Conservation (phyloP, 1,140 invertebrate genomes). For the Carcinoscorpius rotundicauda region DNA sequence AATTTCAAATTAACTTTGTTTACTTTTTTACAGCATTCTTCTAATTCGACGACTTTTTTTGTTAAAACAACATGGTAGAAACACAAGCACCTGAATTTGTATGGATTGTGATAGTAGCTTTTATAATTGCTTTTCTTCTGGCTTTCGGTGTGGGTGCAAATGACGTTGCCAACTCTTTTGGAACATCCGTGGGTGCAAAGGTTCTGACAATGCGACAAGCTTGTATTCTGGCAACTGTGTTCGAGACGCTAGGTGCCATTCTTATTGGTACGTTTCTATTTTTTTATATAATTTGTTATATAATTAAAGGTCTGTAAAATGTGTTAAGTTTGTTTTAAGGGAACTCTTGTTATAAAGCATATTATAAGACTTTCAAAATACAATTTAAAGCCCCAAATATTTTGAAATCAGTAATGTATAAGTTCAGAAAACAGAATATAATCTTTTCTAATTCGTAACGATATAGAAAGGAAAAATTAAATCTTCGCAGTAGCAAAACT, state of each 20-base stretch:
- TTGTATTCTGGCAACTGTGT: constrained; percentile 86
- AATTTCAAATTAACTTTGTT: too few species aligned
- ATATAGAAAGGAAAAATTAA: too few species aligned
- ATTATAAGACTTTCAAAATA: neutral
- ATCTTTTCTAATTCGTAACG: too few species aligned
- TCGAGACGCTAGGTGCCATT: constrained; percentile 81
- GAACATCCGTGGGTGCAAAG: constrained; percentile 90
- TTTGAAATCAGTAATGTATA: too few species aligned
- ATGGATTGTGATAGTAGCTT: constrained; percentile 39
- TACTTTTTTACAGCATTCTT: too few species aligned
- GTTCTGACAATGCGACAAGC: constrained; percentile 86
- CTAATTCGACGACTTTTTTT: neutral
- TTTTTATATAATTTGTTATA: neutral
- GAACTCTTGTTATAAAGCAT: neutral
- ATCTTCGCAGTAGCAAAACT: too few species aligned
- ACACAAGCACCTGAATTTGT: constrained; percentile 30
- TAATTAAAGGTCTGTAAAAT: neutral
- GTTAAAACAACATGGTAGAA: constrained; percentile 10
- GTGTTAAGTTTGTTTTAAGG: neutral
- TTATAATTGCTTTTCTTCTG: constrained; percentile 46
- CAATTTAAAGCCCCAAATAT: too few species aligned
- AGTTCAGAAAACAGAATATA: too few species aligned
- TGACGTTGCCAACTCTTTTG: constrained; percentile 97
- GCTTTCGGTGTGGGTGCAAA: constrained; percentile 70
- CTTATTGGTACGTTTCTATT: constrained; percentile 52